phyloP scores from a whole-genome alignment of 2,113 vertebrate genomes.

The Serilophus lunatus region DNA sequence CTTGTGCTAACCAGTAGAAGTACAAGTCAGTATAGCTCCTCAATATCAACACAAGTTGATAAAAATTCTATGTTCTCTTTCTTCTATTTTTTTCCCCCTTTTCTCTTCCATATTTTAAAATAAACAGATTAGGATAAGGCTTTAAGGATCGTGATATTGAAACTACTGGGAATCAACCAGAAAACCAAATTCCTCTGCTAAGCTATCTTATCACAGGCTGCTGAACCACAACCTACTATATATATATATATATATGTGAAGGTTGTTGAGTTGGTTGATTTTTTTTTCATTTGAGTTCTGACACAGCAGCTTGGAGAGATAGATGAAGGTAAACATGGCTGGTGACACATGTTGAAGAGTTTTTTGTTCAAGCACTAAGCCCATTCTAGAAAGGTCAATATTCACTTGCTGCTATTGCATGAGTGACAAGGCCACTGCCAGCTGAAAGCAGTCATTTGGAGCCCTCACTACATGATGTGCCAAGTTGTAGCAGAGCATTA shows the following conservation, averaged over 20 bases:
- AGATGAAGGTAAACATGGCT: not conserved
- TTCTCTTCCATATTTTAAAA: not conserved
- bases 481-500: not conserved
- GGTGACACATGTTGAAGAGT: not conserved
- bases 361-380: not conserved
- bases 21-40: not conserved
- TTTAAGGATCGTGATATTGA: not conserved
- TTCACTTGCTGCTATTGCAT: not conserved
- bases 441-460: not conserved
- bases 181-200: not conserved
- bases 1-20: not conserved
- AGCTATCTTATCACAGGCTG: not conserved
- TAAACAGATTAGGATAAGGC: not conserved
- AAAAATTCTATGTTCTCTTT: not conserved
- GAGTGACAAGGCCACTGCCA: not conserved
- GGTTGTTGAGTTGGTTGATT: not conserved
- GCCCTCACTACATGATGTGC: not conserved
- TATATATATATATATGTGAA: not conserved
- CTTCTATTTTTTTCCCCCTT: accelerated
- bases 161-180: not conserved
- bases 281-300: not conserved
- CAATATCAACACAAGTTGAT: not conserved
- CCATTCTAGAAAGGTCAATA: not conserved
- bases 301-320: not conserved
- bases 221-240: not conserved